phyloP scores from a whole-genome alignment of 2,797 vertebrate genomes.

The Macropodus opercularis region DNA sequence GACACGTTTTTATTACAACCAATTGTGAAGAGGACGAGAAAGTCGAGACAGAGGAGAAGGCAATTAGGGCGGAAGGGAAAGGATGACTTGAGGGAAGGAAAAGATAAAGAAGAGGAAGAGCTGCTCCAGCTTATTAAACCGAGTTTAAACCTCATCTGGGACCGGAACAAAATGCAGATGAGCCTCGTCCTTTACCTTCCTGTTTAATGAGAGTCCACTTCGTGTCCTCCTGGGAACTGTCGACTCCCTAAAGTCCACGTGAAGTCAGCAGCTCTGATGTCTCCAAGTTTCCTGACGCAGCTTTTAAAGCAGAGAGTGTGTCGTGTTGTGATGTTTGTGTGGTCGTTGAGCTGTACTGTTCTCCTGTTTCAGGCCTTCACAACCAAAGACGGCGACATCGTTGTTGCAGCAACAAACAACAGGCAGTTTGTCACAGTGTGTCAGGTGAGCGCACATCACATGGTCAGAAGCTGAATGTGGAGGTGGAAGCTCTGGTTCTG shows the following conservation, averaged over 20 bases:
- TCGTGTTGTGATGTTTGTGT: neutral
- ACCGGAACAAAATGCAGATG: neutral
- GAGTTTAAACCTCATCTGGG: neutral
- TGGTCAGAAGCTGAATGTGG: too few relatives aligned
- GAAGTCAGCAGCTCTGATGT: slow-evolving; percentile 11
- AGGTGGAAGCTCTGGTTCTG: too few relatives aligned
- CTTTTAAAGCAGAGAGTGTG: too few relatives aligned
- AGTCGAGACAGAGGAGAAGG: slow-evolving; percentile 14
- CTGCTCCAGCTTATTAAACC: slow-evolving; percentile 24
- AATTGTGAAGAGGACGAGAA: slow-evolving; percentile 34
- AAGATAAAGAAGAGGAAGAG: slow-evolving; percentile 5
- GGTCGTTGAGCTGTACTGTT: too few relatives aligned
- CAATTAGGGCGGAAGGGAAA: neutral
- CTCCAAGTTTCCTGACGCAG: neutral
- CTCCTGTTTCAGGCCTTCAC: slow-evolving; percentile 87
- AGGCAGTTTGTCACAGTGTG: slow-evolving; percentile 89
- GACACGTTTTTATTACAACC: slow-evolving; percentile 38
- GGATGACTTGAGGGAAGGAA: neutral
- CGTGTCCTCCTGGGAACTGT: slow-evolving; percentile 25
- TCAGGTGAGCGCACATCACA: slow-evolving; percentile 80
- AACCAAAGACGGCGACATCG: slow-evolving; percentile 89
- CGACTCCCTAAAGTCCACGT: too few relatives aligned
- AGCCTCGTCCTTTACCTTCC: neutral
- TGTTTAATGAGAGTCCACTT: slow-evolving; percentile 14
- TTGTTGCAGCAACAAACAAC: slow-evolving; percentile 91